Evolutionary conservation across 64 coral and sea anemone genomes (phyloP), one percentile per base, ranked within the genome.

Genomic region (Catalaphyllia jardinei): DNA sequence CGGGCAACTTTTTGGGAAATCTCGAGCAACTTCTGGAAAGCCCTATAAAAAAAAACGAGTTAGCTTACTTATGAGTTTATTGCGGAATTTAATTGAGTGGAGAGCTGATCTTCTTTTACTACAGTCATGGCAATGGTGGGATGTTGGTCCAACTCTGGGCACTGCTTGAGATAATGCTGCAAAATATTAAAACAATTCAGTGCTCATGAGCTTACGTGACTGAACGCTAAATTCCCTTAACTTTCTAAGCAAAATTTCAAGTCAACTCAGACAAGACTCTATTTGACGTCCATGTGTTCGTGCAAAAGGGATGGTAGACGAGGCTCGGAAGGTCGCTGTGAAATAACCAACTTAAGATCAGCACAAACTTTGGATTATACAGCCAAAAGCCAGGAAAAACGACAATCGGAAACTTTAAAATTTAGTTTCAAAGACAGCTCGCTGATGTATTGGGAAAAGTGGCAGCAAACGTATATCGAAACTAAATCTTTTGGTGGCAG

Each of bases 61-160:
- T 77, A 0, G 31, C 80, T 83, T 67, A 83, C 80, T 12, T 67
- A 83, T 83, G 59, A 67, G 31, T 61, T 61, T 24, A 83, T 67
- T 1, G 80, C 80, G 31, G 60, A 60, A 22, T 67, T 65, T 33
- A 83, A 31, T 46, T 83, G 80, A 67, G 59, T 83, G 0, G 80
- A 83, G 4, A 83, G 62, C 31, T 83, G 80, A 8, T 33, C 80
- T 67, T 67, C 80, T 67, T 83, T 83, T 7, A 83, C 80, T 8
- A 83, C 80, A 83, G 80, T 83, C 1, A 83, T 67, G 0, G 80
- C 30, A 9, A 83, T 83, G 31, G 60, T 35, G 13, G 80, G 62
- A 49, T 83, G 61, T 39, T 49, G 62, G 10, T 83, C 61, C 30
- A 42, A 29, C 6, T 65, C 59, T 12, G 33, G 33, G 16, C 33